phyloP scores from a whole-genome alignment of 2,888 invertebrate genomes.

The Drosophila nr. fundita region DNA sequence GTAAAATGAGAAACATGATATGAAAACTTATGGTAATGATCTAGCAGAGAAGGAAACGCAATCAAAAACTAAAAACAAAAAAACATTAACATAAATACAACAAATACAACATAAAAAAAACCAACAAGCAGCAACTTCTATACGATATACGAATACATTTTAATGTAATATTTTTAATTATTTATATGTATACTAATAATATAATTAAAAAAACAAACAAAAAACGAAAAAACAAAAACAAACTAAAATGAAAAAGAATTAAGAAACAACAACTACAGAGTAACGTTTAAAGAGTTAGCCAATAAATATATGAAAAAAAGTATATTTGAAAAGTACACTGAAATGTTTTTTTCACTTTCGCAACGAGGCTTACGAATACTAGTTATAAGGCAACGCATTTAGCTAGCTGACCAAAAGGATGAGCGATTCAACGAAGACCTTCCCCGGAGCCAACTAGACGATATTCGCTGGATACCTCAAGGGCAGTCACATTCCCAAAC shows the following conservation, averaged over 20 bases:
- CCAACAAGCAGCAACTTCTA: constrained; percentile 77
- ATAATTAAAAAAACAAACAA: constrained; percentile 61
- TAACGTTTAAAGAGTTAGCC: constrained; percentile 81
- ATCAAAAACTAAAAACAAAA: constrained; percentile 67
- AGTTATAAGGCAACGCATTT: constrained; percentile 54
- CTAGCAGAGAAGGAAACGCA: constrained; percentile 67
- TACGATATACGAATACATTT: constrained; percentile 84
- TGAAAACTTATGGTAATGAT: constrained; percentile 50
- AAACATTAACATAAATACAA: constrained; percentile 42
- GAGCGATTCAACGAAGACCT: neutral
- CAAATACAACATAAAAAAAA: constrained; percentile 37
- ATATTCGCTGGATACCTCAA: constrained; percentile 5
- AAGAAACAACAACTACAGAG: constrained; percentile 74
- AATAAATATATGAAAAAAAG: constrained; percentile 83
- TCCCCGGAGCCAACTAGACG: constrained; percentile 11
- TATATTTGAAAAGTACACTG: constrained; percentile 83
- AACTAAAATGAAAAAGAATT: constrained; percentile 49
- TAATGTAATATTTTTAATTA: constrained; percentile 84
- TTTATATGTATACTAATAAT: constrained; percentile 85
- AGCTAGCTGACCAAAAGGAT: constrained; percentile 8
- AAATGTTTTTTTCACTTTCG: constrained; percentile 59
- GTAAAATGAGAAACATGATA: constrained; percentile 81
- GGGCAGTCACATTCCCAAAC: too few species aligned
- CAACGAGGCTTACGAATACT: constrained; percentile 15
- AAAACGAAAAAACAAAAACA: constrained; percentile 59